Evolutionary conservation across 2,888 invertebrate genomes (phyloP).

Genomic region (Drosophila neutralis): DNA sequence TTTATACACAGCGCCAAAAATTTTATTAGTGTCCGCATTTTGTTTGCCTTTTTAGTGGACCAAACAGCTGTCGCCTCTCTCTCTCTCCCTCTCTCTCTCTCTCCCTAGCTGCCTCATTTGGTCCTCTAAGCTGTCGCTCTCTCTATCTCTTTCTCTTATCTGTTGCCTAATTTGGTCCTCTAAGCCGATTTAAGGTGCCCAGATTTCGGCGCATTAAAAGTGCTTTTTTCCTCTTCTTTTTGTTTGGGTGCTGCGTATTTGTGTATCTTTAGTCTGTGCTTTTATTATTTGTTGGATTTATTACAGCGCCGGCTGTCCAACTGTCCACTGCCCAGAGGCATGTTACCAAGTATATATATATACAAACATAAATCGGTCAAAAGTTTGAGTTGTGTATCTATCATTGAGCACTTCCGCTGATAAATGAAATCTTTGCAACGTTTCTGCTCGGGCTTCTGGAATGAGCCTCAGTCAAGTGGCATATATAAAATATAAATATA

Average conservation of each 20-base stretch:
- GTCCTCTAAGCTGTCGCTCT: slow-evolving; percentile 52
- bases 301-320: slow-evolving; percentile 38
- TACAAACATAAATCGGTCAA: slow-evolving; percentile 65
- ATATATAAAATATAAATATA: slow-evolving; percentile 39
- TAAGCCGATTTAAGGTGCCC: slow-evolving; percentile 77
- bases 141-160: slow-evolving; percentile 39
- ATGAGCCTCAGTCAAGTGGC: slow-evolving; percentile 61
- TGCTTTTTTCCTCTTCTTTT: slow-evolving; percentile 15
- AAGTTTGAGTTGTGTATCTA: slow-evolving; percentile 51
- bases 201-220: slow-evolving; percentile 68
- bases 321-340: slow-evolving; percentile 11
- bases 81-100: background rate
- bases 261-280: slow-evolving; percentile 9
- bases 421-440: slow-evolving; percentile 65
- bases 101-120: background rate
- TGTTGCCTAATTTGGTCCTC: slow-evolving; percentile 63
- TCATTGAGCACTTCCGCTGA: slow-evolving; percentile 76
- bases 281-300: slow-evolving; percentile 57
- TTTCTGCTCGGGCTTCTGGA: slow-evolving; percentile 6
- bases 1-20: slow-evolving; percentile 37
- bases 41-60: slow-evolving; percentile 65
- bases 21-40: slow-evolving; percentile 73
- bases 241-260: background rate
- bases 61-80: slow-evolving; percentile 60
- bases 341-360: background rate